Evolutionary conservation across 2,113 vertebrate genomes (phyloP), one percentile per base, ranked within the genome.

Genomic region (Pontoporia blainvillei): DNA sequence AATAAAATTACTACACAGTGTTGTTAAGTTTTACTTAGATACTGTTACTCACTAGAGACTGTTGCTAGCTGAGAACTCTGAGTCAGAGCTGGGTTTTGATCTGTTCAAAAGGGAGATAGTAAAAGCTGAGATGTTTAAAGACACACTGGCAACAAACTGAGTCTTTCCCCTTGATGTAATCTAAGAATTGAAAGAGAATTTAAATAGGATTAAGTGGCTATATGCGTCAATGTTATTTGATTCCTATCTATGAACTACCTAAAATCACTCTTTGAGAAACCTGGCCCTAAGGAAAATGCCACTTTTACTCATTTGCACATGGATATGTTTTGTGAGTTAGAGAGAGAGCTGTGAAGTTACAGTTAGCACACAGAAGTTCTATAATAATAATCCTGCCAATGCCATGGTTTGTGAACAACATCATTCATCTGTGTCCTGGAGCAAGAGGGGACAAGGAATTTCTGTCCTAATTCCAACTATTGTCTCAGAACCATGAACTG

Each of bases 121-220:
- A 79, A 54, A 12, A 92, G 44, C 76, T 76, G 41, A 87, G 49
- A 18, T 20, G 8, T 72, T 95, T 81, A 54, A 94, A 66, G 34
- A 93, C 90, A 89, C 6, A 86, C 20, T 18, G 69, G 69, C 44
- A 84, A 85, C 23, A 84, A 95, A 87, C 23, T 90, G 64, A 96
- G 21, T 79, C 21, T 20, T 93, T 86, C 31, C 69, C 41, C 67
- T 96, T 41, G 5, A 87, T 90, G 39, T 73, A 90, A 90, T 96
- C 92, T 87, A 87, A 82, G 49, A 96, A 87, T 5, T 39, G 25
- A 91, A 96, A 91, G 72, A 95, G 67, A 96, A 94, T 92, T 90
- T 87, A 96, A 92, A 94, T 90, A 95, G 64, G 39, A 94, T 92
- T 96, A 90, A 94, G 67, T 66, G 31, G 87, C 57, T 90, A 11